These are phyloP conservation scores for Porphyrio hochstetteri DNA, from an alignment of 2,113 vertebrate genomes.

Conservation along the genomic window DNA sequence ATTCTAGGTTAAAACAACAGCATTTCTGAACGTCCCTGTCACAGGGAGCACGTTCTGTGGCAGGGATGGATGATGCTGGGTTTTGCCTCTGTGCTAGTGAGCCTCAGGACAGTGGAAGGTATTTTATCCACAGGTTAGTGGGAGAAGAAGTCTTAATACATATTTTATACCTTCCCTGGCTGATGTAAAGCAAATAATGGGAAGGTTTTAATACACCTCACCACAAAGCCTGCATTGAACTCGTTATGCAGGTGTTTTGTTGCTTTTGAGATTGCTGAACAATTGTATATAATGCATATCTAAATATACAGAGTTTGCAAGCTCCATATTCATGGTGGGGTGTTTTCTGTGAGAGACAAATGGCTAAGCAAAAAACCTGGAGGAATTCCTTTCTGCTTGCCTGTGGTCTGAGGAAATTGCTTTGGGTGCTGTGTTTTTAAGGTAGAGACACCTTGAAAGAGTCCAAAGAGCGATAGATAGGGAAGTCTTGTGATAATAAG, in stretches of 20 bases:
- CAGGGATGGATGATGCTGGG: background rate
- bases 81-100: background rate
- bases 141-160: background rate
- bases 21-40: background rate
- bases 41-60: background rate
- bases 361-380: background rate
- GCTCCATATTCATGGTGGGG: background rate
- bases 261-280: constrained; percentile 28
- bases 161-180: background rate
- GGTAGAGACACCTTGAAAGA: background rate
- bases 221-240: background rate
- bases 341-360: background rate
- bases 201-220: background rate
- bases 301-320: background rate
- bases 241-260: constrained; percentile 1
- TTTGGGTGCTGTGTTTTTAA: background rate
- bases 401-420: background rate
- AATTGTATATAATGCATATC: background rate
- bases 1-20: background rate
- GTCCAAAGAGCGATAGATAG: background rate
- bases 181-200: background rate
- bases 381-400: background rate
- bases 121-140: background rate
- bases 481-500: background rate
- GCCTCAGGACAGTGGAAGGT: background rate